Evolutionary conservation across 2,797 vertebrate genomes (phyloP).

Genomic region (Cirrhinus molitorella): DNA sequence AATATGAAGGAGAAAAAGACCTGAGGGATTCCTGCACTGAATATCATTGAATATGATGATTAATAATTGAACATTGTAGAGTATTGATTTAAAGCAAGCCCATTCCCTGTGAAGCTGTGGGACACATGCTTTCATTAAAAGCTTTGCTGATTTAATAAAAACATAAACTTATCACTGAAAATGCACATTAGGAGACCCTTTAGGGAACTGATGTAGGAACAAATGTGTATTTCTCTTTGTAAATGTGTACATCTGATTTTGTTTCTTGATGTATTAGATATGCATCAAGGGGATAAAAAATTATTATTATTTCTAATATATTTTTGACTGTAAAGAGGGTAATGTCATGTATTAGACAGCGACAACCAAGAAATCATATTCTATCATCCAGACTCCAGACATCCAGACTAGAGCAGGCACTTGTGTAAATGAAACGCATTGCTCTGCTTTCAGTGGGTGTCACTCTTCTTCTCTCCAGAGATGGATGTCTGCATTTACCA

Average conservation of each 20-base stretch:
- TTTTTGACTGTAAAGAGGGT: background rate
- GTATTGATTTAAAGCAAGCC: constrained; percentile 79
- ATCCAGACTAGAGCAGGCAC: constrained; percentile 48
- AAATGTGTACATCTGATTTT: background rate
- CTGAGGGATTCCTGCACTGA: constrained; percentile 75
- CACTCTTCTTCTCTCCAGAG: constrained; percentile 69
- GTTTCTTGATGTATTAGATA: background rate
- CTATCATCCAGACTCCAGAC: constrained; percentile 59
- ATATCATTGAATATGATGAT: constrained; percentile 78
- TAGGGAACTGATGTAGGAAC: constrained; percentile 12
- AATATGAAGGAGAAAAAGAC: constrained; percentile 55
- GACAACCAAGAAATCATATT: constrained; percentile 30
- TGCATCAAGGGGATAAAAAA: background rate
- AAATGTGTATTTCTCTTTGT: constrained; percentile 8
- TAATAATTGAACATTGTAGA: constrained; percentile 77
- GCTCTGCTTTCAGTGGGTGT: constrained; percentile 68
- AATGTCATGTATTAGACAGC: constrained; percentile 43
- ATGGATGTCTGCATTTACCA: constrained; percentile 65
- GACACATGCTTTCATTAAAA: constrained; percentile 72
- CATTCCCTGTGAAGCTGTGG: constrained; percentile 72
- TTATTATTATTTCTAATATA: background rate
- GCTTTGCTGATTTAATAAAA: constrained; percentile 70
- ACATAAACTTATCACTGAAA: constrained; percentile 21
- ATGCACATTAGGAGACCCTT: constrained; percentile 16
- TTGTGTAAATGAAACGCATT: constrained; percentile 73